Evolutionary conservation across 64 coral and sea anemone genomes (phyloP).

Genomic region (Catalaphyllia jardinei): DNA sequence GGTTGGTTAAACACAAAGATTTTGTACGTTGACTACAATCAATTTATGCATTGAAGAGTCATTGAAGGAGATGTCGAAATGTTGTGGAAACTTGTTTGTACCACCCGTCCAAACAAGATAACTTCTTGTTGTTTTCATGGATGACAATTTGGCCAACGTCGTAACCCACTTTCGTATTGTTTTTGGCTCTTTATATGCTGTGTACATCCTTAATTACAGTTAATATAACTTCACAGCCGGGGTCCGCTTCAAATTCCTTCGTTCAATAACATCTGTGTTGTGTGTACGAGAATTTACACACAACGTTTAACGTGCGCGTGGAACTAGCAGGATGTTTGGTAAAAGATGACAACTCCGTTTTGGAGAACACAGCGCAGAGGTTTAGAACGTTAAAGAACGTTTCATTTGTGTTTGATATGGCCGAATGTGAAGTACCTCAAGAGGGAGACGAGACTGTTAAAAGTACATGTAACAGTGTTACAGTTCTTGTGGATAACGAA

Average conservation of each 20-base stretch:
- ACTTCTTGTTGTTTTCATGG: background rate
- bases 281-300: background rate
- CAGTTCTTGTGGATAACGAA: slow-evolving; percentile 19
- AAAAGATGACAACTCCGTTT: background rate
- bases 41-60: background rate
- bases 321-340: background rate
- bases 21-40: background rate
- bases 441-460: slow-evolving; percentile 1
- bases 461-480: slow-evolving; percentile 15
- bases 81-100: slow-evolving; percentile 7
- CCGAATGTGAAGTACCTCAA: slow-evolving; percentile 19
- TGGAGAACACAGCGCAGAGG: background rate
- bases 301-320: background rate
- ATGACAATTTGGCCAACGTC: background rate
- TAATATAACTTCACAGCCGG: background rate
- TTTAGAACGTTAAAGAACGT: background rate
- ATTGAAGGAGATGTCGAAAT: background rate
- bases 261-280: background rate
- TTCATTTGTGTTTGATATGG: slow-evolving; percentile 5
- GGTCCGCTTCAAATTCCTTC: background rate
- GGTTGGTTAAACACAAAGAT: background rate
- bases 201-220: background rate
- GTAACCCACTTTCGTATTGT: background rate
- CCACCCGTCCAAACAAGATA: background rate
- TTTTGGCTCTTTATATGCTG: background rate